phyloP scores from a whole-genome alignment of 2,797 vertebrate species.

The Botia almorhae region DNA sequence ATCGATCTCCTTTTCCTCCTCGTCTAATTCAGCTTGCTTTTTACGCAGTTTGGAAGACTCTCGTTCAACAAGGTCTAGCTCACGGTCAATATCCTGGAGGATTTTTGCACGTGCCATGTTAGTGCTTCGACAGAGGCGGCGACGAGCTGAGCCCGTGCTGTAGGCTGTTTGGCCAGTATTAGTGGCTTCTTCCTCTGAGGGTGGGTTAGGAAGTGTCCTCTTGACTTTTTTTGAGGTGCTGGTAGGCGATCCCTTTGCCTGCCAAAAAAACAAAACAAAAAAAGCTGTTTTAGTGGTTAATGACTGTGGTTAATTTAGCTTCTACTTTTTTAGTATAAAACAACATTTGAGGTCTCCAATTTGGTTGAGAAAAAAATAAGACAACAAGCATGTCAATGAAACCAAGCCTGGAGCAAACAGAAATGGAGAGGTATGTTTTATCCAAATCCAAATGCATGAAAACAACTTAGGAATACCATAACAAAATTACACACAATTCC shows the following conservation, averaged over 20 bases:
- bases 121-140: constrained; percentile 93
- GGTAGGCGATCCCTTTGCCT: constrained; percentile 89
- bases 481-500: background rate
- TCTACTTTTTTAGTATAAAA: too few species aligned
- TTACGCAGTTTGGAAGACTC: constrained; percentile 98
- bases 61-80: constrained; percentile 94
- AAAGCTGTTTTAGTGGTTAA: background rate
- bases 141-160: constrained; percentile 88
- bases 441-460: background rate
- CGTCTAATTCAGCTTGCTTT: constrained; percentile 97
- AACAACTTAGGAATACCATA: too few species aligned
- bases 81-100: constrained; percentile 97
- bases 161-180: constrained; percentile 83
- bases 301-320: background rate
- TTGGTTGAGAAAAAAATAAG: background rate
- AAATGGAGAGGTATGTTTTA: background rate
- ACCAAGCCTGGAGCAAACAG: background rate
- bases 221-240: constrained; percentile 97
- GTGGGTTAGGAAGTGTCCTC: constrained; percentile 96
- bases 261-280: constrained; percentile 33
- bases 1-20: constrained; percentile 99
- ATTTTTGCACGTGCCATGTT: constrained; percentile 99
- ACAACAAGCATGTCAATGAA: constrained; percentile 23
- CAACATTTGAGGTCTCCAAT: background rate
- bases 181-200: constrained; percentile 89